Conservation (phyloP, 2,888 invertebrate species). For the Sinodicranocentrus sp. region DNA sequence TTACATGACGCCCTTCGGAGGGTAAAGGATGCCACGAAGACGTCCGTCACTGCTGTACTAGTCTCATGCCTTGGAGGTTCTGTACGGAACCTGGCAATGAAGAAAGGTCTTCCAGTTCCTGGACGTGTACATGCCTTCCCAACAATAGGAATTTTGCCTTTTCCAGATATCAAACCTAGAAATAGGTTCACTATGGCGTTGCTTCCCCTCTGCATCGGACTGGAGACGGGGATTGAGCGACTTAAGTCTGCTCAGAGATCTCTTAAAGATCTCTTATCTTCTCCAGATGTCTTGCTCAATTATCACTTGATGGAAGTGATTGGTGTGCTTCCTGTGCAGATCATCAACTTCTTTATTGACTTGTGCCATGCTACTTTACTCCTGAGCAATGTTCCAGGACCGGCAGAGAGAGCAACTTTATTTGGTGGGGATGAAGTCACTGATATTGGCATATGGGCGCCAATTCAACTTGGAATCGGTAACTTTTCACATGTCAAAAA, state of each 20-base stretch:
- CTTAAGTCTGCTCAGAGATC: constrained; percentile 69
- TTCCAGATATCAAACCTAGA: constrained; percentile 71
- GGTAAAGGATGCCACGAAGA: constrained; percentile 71
- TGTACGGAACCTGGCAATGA: constrained; percentile 69
- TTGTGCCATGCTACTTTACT: constrained; percentile 73
- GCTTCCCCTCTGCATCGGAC: constrained; percentile 70
- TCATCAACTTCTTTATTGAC: constrained; percentile 70
- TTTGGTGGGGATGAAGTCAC: constrained; percentile 74
- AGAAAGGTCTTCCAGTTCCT: constrained; percentile 71
- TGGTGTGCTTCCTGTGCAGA: constrained; percentile 70
- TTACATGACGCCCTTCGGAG: constrained; percentile 61
- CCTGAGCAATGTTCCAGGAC: constrained; percentile 75
- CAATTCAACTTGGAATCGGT: constrained; percentile 74
- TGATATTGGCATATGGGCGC: constrained; percentile 75
- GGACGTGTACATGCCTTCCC: constrained; percentile 67
- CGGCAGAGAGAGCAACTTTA: constrained; percentile 69
- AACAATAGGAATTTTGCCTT: constrained; percentile 74
- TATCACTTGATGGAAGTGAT: constrained; percentile 71
- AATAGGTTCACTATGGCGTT: constrained; percentile 73
- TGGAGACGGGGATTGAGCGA: constrained; percentile 67
- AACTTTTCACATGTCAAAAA: constrained; percentile 9
- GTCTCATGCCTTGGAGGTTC: constrained; percentile 71
- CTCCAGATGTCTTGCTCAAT: constrained; percentile 70
- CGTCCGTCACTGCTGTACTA: constrained; percentile 71
- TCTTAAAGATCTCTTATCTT: constrained; percentile 60